These are phyloP conservation scores for Caradrina kadenii DNA, from an alignment of 2,888 invertebrate genomes.

Conservation along the genomic window DNA sequence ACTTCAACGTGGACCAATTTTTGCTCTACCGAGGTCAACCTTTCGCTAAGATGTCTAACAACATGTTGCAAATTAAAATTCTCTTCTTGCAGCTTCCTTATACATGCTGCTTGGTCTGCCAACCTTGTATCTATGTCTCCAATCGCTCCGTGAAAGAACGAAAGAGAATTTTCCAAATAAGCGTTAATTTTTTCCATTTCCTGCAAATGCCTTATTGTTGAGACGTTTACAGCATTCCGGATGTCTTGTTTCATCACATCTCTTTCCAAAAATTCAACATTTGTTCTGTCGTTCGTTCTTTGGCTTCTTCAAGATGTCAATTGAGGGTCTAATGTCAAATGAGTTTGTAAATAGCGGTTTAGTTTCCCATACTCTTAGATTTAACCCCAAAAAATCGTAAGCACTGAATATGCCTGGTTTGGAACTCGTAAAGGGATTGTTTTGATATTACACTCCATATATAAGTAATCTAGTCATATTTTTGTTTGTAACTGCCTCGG, in stretches of 20 bases:
- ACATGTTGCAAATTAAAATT: conserved; percentile 2
- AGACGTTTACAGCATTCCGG: not conserved
- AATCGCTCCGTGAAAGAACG: not conserved
- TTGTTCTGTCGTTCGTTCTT: too few relatives aligned
- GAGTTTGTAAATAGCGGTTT: too few relatives aligned
- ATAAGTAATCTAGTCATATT: too few relatives aligned
- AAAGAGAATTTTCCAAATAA: not conserved
- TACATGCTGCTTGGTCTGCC: not conserved
- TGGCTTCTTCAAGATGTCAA: too few relatives aligned
- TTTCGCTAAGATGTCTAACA: not conserved
- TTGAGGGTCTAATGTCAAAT: too few relatives aligned
- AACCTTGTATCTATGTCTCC: not conserved
- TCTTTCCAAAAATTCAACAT: not conserved
- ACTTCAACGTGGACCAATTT: not conserved
- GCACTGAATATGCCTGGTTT: too few relatives aligned
- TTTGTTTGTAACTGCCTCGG: too few relatives aligned
- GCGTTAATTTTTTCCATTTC: not conserved
- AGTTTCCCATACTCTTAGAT: too few relatives aligned
- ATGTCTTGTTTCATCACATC: conserved; percentile 1
- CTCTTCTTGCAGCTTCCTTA: not conserved
- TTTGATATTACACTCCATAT: too few relatives aligned
- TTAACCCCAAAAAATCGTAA: too few relatives aligned
- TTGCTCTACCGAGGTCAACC: not conserved
- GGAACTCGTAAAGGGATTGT: too few relatives aligned
- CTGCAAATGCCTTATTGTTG: not conserved